Evolutionary conservation across 2,113 vertebrate species (phyloP).

Genomic region (Oreotrochilus melanogaster): DNA sequence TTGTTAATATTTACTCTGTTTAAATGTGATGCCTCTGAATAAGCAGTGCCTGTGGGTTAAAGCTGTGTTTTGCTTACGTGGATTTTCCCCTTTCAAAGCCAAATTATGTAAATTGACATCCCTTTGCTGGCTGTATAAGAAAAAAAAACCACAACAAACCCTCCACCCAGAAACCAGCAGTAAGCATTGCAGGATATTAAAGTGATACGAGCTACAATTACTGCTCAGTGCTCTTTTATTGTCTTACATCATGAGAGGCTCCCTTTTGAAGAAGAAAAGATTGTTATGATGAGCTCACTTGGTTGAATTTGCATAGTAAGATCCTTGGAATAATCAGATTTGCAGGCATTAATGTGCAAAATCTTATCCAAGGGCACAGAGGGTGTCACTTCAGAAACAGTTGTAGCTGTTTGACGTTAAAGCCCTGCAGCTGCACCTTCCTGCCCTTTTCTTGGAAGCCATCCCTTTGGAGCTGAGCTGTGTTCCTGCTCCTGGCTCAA

Average conservation of each 20-base stretch:
- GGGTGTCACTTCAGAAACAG: background rate
- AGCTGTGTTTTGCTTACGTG: background rate
- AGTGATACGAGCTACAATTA: conserved; percentile 16
- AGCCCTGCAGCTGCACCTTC: background rate
- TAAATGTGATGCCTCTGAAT: background rate
- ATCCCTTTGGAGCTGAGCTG: accelerated
- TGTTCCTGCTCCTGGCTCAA: accelerated
- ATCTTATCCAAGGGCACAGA: background rate
- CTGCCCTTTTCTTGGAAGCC: background rate
- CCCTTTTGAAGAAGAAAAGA: background rate
- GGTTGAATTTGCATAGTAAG: background rate
- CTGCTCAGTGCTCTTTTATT: background rate
- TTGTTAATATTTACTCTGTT: background rate
- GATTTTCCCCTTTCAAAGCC: background rate
- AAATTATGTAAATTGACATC: background rate
- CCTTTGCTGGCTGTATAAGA: background rate
- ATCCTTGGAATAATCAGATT: conserved; percentile 1
- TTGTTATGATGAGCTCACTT: background rate
- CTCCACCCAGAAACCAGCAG: background rate
- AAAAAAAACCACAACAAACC: background rate
- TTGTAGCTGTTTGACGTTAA: background rate
- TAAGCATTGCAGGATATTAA: conserved; percentile 55
- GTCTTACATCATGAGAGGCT: background rate
- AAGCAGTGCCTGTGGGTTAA: background rate
- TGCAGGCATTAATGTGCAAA: background rate